Base-by-base conservation (phyloP, 2,113 vertebrate genomes). In the Channa argus region DNA sequence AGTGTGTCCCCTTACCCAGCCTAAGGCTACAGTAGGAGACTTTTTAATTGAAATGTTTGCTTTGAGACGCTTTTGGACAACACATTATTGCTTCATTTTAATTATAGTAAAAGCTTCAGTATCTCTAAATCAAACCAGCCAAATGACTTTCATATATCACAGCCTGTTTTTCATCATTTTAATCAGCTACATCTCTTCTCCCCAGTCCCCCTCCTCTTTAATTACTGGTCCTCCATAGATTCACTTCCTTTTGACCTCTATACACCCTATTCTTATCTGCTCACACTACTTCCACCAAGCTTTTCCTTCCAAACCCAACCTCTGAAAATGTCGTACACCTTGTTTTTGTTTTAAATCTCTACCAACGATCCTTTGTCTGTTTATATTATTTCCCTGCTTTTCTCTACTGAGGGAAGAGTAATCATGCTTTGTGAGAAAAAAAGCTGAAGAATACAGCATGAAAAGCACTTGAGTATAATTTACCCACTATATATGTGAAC, bases 181-280 rank as follows among this genome's bases (percentile, higher is more conserved):
- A 45, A 56, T 36, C 13, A 67, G 33, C 52, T 61, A 15, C 56
- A 43, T 63, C 59, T 71, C 49, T 34, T 71, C 49, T 34, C 58
- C 61, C 37, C 56, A 41, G 55, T 61, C 55, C 67, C 54, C 53
- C 58, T 34, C 36, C 44, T 51, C 66, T 44, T 55, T 63, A 71
- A 78, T 68, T 44, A 44, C 43, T 15, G 14, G 12, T 65, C 51
- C 33, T 76, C 63, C 62, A 61, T 59, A 74, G 60, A 74, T 54
- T 53, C 56, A 58, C 76, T 86, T 83, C 82, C 79, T 67, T 67
- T 72, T 60, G 47, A 44, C 56, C 56, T 47, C 53, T 7, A 3
- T 4, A 63, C 84, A 84, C 79, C 86, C 80, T 13, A 44, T 66
- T 85, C 85, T 86, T 90, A 86, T 89, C 86, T 65, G 44, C 81